A percentile compares a stretch with the other conserved stretches of the same genome.
Conservation (phyloP, 2,888 invertebrate genomes). For the Schizotus pectinicornis region DNA sequence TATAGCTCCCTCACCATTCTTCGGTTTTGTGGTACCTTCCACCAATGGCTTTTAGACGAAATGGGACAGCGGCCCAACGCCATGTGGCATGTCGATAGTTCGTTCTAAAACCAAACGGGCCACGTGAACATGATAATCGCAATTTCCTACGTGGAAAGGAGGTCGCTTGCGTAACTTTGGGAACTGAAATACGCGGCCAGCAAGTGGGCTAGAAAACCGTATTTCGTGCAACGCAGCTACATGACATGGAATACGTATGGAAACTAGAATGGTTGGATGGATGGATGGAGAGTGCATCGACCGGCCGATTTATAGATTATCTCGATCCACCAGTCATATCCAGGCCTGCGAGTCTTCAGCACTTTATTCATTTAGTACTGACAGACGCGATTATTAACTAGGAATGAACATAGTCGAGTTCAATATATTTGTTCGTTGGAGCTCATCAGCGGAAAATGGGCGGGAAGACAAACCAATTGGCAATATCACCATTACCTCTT, state of each 20-base stretch:
- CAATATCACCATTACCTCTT: too few species aligned
- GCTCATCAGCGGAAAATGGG: too few species aligned
- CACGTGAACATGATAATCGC: conserved; percentile 15
- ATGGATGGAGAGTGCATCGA: conserved; percentile 28
- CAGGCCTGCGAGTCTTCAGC: not conserved
- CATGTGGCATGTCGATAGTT: not conserved
- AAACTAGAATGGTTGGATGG: conserved; percentile 29
- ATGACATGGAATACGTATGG: not conserved
- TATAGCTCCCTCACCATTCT: too few species aligned
- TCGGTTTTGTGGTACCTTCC: too few species aligned
- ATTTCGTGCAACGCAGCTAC: conserved; percentile 32
- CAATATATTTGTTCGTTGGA: too few species aligned
- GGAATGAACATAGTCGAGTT: too few species aligned
- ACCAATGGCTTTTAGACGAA: too few species aligned
- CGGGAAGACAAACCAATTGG: too few species aligned
- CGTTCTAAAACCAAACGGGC: too few species aligned
- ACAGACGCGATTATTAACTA: too few species aligned
- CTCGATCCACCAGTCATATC: conserved; percentile 7
- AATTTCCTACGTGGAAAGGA: conserved; percentile 41
- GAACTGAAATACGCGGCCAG: conserved; percentile 40
- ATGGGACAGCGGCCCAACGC: not conserved
- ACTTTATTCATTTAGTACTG: too few species aligned
- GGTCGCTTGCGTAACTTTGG: conserved; percentile 43
- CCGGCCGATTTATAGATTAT: conserved; percentile 29
- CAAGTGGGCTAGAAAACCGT: conserved; percentile 41